Base-by-base conservation (phyloP, 2,888 invertebrate genomes). In the Cheilosia pagana region DNA sequence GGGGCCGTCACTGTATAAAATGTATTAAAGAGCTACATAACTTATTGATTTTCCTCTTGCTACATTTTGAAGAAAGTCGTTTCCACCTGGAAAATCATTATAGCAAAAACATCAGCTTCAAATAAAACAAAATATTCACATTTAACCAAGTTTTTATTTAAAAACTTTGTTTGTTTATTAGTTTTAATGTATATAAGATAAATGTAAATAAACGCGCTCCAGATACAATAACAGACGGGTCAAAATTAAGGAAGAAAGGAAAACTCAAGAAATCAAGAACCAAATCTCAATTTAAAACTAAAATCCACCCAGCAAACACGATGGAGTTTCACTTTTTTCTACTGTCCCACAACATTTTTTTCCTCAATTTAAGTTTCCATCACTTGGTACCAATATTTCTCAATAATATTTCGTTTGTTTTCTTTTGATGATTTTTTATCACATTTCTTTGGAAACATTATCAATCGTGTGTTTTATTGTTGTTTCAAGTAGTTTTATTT, bases 371-470 rank as follows among this genome's bases (percentile, higher is more conserved):
- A 53, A 19, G 12, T 28, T 60, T 57, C 48, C 48, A 67, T n/a
- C 60, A 78, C 71, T 77, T 45, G 65, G 16, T 71, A 76, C 50
- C 71, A 74, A 82, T 50, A 35, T n/a, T 50, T 60, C 45, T 35
- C 48, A 19, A n/a, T 5, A 23, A 52, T 55, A 48, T 41, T 55
- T 48, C 21, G 65, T 62, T 60, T 28, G 50, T 14, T 23, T 59
- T 28, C 59, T 52, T 25, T 31, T 31, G 45, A 57, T 75, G 70
- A 53, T 75, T 71, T 71, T 50, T 55, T 85, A 75, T 76, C 79
- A 85, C 85, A 81, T 76, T 76, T 62, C 50, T 67, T 67, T 81
- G 81, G 79, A 81, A 83, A 79, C 83, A 83, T 76, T 77, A 53
- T 70, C 48, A 76, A 76, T 50, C 48, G 63, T 74, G 65, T 59